Base-by-base conservation (phyloP, 2,888 invertebrate genomes). In the Epicampocera succincta region DNA sequence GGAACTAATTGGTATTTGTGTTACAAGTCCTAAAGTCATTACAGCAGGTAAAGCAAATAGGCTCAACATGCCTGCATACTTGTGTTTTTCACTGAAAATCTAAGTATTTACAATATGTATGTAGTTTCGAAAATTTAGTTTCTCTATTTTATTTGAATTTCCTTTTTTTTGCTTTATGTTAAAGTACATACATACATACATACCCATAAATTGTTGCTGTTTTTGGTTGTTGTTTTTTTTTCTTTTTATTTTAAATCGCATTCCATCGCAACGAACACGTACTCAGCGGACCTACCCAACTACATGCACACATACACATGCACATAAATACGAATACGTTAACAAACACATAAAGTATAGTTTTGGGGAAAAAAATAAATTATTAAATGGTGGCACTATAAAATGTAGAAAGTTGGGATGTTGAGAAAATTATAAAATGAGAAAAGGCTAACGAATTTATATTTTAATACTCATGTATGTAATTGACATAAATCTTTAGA, bases 191-290 rank as follows among this genome's bases (percentile, higher is more conserved):
- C 38, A 13, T 13, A 33, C 29, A 38, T n/a, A 33, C 3, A 15
- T 48, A 60, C 21, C 2, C 5, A 60, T 33, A 33, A 56, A 33
- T 21, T 19, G 6, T 17, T n/a, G 8, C 50, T 75, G 42, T 42
- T 68, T 33, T 33, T 33, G 33, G 66, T 50, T 68, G 12, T 58
- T 68, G 65, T 46, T 77, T 77, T 82, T 69, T 4, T 74, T 66
- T 83, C 56, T 79, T 77, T 84, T 60, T 83, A 52, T 83, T 58
- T 80, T 58, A 83, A 69, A 56, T 68, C 85, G 75, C 84, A 85
- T 85, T 85, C 85, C 85, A 84, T 79, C 69, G 73, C 66, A 82
- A 83, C 80, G 75, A 80, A 83, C 73, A 82, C 84, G 78, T 79
- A 84, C 73, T 66, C 48, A 82, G 17, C 56, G 33, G 73, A 71